These are phyloP conservation scores for Rotaria sp. DNA, from an alignment of 2,888 invertebrate genomes.

Conservation along the genomic window DNA sequence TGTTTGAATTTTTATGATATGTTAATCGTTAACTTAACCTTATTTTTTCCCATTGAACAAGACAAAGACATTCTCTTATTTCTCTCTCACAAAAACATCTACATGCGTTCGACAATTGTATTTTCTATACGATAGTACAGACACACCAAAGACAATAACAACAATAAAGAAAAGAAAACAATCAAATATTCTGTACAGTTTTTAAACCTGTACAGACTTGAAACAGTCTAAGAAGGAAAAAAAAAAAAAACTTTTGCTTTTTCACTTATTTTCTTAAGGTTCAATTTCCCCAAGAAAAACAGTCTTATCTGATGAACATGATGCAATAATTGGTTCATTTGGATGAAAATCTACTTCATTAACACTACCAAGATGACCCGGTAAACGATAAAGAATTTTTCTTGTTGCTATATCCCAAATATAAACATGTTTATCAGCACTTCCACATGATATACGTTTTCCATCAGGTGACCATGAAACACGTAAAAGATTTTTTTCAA, in stretches of 20 bases:
- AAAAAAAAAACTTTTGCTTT: background rate
- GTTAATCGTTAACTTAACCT: background rate
- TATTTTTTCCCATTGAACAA: background rate
- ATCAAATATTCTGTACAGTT: background rate
- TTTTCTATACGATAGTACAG: background rate
- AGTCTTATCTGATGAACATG: conserved; percentile 38
- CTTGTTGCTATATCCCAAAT: conserved; percentile 91
- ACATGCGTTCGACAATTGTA: background rate
- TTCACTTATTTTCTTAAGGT: background rate
- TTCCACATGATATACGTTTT: conserved; percentile 79
- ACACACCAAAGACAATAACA: background rate
- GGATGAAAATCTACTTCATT: conserved; percentile 93
- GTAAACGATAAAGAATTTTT: conserved; percentile 84
- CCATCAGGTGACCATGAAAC: conserved; percentile 91
- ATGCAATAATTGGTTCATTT: conserved; percentile 69
- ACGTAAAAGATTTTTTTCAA: conserved; percentile 86
- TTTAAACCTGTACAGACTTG: background rate
- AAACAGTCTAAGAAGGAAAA: background rate
- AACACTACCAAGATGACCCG: conserved; percentile 93
- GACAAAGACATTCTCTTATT: background rate
- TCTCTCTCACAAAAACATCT: background rate
- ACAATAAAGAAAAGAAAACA: background rate
- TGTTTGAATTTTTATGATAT: background rate
- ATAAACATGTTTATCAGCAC: conserved; percentile 87
- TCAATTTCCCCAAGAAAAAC: conserved; percentile 37